Evolutionary conservation across 2,113 vertebrate genomes (phyloP), one percentile per base, ranked within the genome.

Genomic region (Chiloscyllium plagiosum): DNA sequence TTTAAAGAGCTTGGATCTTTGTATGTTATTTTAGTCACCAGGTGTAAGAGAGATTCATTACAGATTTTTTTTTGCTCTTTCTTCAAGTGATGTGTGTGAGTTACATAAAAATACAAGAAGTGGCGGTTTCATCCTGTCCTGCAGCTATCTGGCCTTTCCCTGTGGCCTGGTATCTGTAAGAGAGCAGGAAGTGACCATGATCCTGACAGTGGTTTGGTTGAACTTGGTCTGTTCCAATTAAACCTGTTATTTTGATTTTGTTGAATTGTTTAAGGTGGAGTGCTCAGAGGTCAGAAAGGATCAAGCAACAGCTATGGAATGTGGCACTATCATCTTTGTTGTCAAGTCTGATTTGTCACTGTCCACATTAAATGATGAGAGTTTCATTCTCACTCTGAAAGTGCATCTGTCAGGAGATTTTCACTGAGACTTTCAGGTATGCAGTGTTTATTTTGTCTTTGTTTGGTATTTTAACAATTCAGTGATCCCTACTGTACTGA

Each of bases 391-490:
- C 13, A 15, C 95, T 96, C 89, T 95, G 78, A 95, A 83, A 26
- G 94, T 37, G 0, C n/a, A 0, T 0, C 50, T 7, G 17, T 20
- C 61, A 61, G 47, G 52, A 65, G 96, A 0, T 96, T 50, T 50
- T 96, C 85, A 89, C 92, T 78, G 96, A 96, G 5, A 5, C 29
- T 96, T 96, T 65, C 94, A 96, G 94, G 24, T 78, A 96, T 96
- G 87, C 96, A 92, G 65, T 47, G 69, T 47, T 50, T 96, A 96
- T 0, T 96, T 96, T 95, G 80, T 76, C 26, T 56, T 80, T 80
- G 33, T 76, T 33, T 29, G 22, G 4, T 37, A 15, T 66, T 22
- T 66, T 20, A 37, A 33, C 89, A 66, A 15, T 22, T 66, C 37
- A 93, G 61, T 37, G 56, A 93, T 66, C 37, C 89, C 89, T 66